phyloP scores from a whole-genome alignment of 2,797 vertebrate species.

The Eutrigla gurnardus region DNA sequence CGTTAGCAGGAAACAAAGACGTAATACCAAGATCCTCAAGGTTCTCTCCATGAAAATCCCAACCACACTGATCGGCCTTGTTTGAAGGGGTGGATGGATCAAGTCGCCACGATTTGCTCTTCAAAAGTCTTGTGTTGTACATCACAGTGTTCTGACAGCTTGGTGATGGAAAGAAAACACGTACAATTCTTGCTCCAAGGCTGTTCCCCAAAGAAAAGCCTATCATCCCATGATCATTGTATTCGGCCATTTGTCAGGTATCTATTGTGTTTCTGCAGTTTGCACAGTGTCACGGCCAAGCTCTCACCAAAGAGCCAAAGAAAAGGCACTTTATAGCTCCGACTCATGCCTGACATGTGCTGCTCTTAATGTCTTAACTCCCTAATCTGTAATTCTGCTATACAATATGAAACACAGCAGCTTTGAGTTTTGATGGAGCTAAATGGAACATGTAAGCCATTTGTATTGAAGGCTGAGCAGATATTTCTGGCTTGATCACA shows the following conservation, averaged over 20 bases:
- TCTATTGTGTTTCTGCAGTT: background rate
- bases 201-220: background rate
- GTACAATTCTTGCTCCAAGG: background rate
- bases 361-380: constrained; percentile 21
- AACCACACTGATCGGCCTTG: too few species aligned
- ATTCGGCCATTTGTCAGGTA: background rate
- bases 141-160: background rate
- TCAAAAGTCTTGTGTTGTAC: background rate
- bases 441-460: constrained; percentile 21
- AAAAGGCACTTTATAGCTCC: background rate
- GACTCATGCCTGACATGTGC: background rate
- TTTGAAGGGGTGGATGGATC: background rate
- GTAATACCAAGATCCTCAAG: too few species aligned
- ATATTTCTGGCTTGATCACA: constrained; percentile 17
- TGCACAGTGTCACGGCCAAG: background rate
- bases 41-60: too few species aligned
- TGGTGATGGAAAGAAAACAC: background rate
- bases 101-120: background rate
- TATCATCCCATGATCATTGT: background rate
- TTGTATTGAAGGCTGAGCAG: constrained; percentile 25
- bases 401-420: constrained; percentile 2
- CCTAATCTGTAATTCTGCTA: constrained; percentile 13
- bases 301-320: background rate
- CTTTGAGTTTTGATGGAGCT: constrained; percentile 14
- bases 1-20: too few species aligned